Evolutionary conservation across 2,888 invertebrate genomes (phyloP), one percentile per base, ranked within the genome.

Genomic region (Eretmocerus hayati): DNA sequence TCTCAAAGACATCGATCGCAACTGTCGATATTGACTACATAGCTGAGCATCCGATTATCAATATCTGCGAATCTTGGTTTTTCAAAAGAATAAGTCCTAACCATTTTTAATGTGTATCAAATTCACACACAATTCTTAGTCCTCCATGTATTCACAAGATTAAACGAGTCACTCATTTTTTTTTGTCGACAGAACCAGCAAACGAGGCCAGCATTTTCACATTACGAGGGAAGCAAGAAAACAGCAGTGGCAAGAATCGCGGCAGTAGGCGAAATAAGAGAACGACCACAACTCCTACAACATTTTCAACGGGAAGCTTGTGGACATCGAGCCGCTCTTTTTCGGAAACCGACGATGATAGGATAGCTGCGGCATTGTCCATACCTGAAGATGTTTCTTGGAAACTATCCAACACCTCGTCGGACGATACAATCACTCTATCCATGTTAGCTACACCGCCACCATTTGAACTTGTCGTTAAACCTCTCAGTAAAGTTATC

Each of bases 171-270:
- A n/a, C n/a, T n/a, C n/a, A n/a, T n/a, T n/a, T n/a, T n/a, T n/a
- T n/a, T n/a, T n/a, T n/a, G n/a, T n/a, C n/a, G n/a, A 26, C 62
- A 70, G 70, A 66, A 50, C 64, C 65, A 38, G 66, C 66, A 56
- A 69, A 69, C 61, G 70, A 69, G 48, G 68, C 69, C 18, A 64
- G 67, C 21, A 64, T 67, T 48, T 69, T 65, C 58, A 65, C 66
- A 37, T 56, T 68, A 19, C 67, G 70, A 6, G 65, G 64, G 16
- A 62, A 66, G 54, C 67, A 69, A 58, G 66, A 66, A 49, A 64
- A 63, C 46, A 61, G 59, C 40, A 59, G 68, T 42, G 66, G 50
- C 54, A 58, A 38, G 63, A 5, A 20, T 6, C 36, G 21, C 32
- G 19, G 38, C 33, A 11, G 42, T 20, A 22, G 36, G 26, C 22